A percentile compares a stretch with the other conserved stretches of the same genome.
Evolutionary conservation across 2,888 invertebrate species (phyloP).

Genomic region (Synergus laeviventris): DNA sequence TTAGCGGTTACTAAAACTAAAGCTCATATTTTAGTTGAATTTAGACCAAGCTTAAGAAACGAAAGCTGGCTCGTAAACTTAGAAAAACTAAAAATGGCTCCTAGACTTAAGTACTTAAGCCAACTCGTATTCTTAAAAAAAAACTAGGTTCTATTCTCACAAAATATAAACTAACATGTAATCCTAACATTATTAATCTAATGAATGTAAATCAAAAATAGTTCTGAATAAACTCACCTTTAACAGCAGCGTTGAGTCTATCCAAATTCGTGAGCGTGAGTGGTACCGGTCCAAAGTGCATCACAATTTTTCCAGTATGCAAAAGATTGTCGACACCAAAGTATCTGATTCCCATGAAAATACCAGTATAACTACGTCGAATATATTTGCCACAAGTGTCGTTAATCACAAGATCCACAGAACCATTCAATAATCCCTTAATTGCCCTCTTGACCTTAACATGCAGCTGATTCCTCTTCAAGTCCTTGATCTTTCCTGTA

Average conservation of each 20-base stretch:
- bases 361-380: conserved; percentile 71
- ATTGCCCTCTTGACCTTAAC: conserved; percentile 71
- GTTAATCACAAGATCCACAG: conserved; percentile 65
- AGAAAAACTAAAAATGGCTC: not conserved
- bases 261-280: conserved; percentile 74
- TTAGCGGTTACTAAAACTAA: no score
- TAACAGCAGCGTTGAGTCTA: conserved; percentile 73
- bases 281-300: conserved; percentile 73
- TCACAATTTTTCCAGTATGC: conserved; percentile 61
- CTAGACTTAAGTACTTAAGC: not conserved
- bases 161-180: not conserved
- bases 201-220: not conserved
- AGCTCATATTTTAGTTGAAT: no score
- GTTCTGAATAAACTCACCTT: conserved; percentile 62
- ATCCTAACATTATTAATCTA: no score
- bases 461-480: conserved; percentile 59
- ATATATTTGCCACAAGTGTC: conserved; percentile 69
- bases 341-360: conserved; percentile 67
- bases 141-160: not conserved
- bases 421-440: conserved; percentile 67
- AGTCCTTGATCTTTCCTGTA: conserved; percentile 72
- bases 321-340: conserved; percentile 49
- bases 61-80: not conserved
- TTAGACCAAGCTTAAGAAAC: not conserved
- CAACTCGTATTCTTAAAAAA: not conserved